Conservation (phyloP, 2,797 vertebrate genomes). For the Peromyscus nudipes region DNA sequence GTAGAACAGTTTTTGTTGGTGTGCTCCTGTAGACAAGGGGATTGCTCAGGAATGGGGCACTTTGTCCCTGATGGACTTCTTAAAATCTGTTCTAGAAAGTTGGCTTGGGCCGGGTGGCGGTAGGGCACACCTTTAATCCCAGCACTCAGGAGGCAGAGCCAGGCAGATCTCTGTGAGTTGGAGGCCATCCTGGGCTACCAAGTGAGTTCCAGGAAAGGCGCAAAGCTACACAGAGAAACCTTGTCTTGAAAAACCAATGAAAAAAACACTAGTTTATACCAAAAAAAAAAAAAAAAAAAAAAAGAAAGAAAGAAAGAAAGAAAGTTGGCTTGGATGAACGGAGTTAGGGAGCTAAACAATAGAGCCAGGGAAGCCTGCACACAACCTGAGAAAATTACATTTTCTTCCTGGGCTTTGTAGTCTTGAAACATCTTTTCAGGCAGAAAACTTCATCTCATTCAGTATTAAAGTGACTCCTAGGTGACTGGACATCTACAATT, state of each 20-base stretch:
- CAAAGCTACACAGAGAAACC: too few species aligned
- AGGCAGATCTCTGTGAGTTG: too few species aligned
- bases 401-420: constrained; percentile 55
- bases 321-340: background rate
- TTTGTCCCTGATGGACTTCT: background rate
- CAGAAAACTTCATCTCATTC: background rate
- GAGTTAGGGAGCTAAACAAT: background rate
- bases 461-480: background rate
- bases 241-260: too few species aligned
- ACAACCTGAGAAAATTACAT: background rate
- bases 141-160: too few species aligned
- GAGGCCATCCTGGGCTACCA: too few species aligned
- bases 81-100: background rate
- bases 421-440: constrained; percentile 34
- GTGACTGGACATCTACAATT: constrained; percentile 4
- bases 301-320: background rate
- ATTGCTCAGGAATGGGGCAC: background rate
- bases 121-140: too few species aligned
- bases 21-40: background rate
- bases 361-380: background rate
- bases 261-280: too few species aligned
- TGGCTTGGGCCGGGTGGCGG: background rate
- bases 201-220: too few species aligned
- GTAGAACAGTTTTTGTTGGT: background rate
- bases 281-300: too few species aligned